Evolutionary conservation across 92 coral and sea anemone genomes (phyloP), one percentile per base, ranked within the genome.

Genomic region (Siderastrea siderea): DNA sequence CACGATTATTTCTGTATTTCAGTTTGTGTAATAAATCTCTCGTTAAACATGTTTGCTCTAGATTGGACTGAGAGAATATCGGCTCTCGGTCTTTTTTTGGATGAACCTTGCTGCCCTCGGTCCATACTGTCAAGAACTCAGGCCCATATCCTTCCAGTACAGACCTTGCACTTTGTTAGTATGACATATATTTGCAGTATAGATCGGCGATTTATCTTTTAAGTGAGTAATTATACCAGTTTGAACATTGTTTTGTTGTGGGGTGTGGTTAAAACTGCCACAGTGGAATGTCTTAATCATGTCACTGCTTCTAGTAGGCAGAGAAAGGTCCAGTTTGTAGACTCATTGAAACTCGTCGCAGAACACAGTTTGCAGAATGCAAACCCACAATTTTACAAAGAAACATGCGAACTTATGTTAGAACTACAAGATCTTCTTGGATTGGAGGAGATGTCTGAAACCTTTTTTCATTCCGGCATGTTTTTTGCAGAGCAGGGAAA

Each of bases 351-450:
- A 51, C 84, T 63, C 65, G 26, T 79, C 12, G 84, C 84, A 45
- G 50, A 64, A 50, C 50, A 79, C 45, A 65, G 55, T 51, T 64
- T 47, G 6, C 73, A 49, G 73, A 52, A 47, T 19, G 59, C 47
- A 48, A 79, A 79, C 65, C 84, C 84, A 79, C 84, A 79, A 7
- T 79, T 65, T 79, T 79, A 79, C 84, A 63, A 12, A 17, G 84
- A 79, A 54, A 79, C 51, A 49, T 64, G 61, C 7, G 16, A 79
- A 66, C 73, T 64, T 65, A 47, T 79, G 26, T 19, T 65, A 65
- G 73, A 65, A 26, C 10, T 79, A 7, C 73, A 79, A 51, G 46
- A 79, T 65, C 50, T 65, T 13, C 74, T 79, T 64, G 50, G 74
- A 65, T 48, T 79, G 14, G n/a, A 65, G 47, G 82, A 62, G 6